Percentiles rank a stretch among this genome's conserved stretches.
Evolutionary conservation across 2,797 vertebrate genomes (phyloP).

Genomic region (Tympanoctomys barrerae): DNA sequence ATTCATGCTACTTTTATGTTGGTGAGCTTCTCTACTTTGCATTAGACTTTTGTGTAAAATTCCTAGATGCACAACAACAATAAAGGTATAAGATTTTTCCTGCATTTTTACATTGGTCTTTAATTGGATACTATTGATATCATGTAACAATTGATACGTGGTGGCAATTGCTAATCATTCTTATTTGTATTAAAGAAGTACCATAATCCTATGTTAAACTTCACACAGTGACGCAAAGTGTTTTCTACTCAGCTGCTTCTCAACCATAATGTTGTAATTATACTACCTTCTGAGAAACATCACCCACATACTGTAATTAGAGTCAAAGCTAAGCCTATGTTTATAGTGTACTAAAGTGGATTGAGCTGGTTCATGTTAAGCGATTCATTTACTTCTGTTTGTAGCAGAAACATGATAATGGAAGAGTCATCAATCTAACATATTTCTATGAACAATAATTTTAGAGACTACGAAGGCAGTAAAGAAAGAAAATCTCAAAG

Average conservation of each 20-base stretch:
- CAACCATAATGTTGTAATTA: constrained; percentile 74
- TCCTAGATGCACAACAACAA: background rate
- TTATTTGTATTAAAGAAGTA: constrained; percentile 46
- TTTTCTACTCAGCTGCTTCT: constrained; percentile 68
- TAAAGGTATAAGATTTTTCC: background rate
- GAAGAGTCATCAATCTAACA: constrained; percentile 6
- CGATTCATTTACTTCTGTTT: constrained; percentile 67
- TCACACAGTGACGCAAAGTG: constrained; percentile 37
- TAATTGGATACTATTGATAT: constrained; percentile 46
- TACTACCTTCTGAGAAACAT: constrained; percentile 62
- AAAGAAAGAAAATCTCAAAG: constrained; percentile 1
- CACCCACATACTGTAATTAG: constrained; percentile 72
- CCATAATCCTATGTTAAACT: constrained; percentile 34
- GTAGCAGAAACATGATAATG: constrained; percentile 62
- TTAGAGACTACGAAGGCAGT: constrained; percentile 61
- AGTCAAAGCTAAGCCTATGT: constrained; percentile 72
- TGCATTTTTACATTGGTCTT: constrained; percentile 44
- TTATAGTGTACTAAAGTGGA: constrained; percentile 64
- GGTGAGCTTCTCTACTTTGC: background rate
- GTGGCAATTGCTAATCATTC: constrained; percentile 58
- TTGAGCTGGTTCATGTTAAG: constrained; percentile 73
- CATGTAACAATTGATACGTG: background rate
- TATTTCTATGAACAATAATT: constrained; percentile 62
- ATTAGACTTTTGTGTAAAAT: background rate
- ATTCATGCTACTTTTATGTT: background rate